Percentiles rank a stretch among this genome's conserved stretches.
Conservation (phyloP, 2,113 vertebrate species). For the Pleuronectes platessa region DNA sequence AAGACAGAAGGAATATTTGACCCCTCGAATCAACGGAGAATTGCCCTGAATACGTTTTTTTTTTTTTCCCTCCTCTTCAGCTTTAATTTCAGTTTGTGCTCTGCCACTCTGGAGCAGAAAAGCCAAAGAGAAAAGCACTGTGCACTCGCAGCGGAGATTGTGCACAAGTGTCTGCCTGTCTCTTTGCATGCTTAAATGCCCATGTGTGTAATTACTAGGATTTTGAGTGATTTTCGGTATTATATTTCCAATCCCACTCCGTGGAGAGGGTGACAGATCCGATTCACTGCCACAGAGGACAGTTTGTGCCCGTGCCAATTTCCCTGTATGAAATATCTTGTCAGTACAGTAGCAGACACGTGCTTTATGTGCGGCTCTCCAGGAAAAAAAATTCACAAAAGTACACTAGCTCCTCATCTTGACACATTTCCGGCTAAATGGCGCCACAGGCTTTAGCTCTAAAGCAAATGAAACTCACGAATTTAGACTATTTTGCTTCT, state of each 20-base stretch:
- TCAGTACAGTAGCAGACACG: slow-evolving; percentile 44
- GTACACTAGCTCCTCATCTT: slow-evolving; percentile 24
- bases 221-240: slow-evolving; percentile 63
- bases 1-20: slow-evolving; percentile 28
- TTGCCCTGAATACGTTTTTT: slow-evolving; percentile 18
- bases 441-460: neutral
- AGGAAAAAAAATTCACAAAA: slow-evolving; percentile 32
- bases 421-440: slow-evolving; percentile 19
- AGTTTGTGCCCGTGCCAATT: slow-evolving; percentile 59
- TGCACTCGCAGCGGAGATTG: neutral
- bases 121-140: neutral
- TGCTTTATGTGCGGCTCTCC: slow-evolving; percentile 39
- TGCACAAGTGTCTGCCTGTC: neutral
- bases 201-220: slow-evolving; percentile 57
- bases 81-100: slow-evolving; percentile 7
- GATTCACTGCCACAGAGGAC: slow-evolving; percentile 56
- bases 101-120: neutral
- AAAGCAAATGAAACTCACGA: slow-evolving; percentile 14
- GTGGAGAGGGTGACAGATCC: slow-evolving; percentile 58
- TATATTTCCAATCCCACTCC: slow-evolving; percentile 47
- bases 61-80: neutral
- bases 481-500: slow-evolving; percentile 10
- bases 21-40: slow-evolving; percentile 21
- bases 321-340: slow-evolving; percentile 44
- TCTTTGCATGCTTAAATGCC: slow-evolving; percentile 20